Percentiles rank a stretch among this genome's conserved stretches.
Evolutionary conservation across 2,797 vertebrate species (phyloP).

Genomic region (Lepilemur ruficaudatus): DNA sequence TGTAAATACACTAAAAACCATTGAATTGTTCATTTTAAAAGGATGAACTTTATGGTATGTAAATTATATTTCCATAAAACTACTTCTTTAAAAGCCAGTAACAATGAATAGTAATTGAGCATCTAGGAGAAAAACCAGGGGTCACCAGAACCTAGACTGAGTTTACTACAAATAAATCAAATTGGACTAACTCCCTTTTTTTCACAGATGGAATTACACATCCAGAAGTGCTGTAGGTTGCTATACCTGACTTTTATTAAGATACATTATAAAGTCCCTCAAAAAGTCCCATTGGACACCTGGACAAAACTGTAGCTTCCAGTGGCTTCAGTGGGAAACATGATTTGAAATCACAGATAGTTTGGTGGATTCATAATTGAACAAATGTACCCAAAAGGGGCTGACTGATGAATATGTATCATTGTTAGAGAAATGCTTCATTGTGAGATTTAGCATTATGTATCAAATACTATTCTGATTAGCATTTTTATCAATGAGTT

Average conservation of each 20-base stretch:
- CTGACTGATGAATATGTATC: background rate
- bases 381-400: background rate
- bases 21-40: background rate
- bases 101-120: background rate
- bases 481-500: background rate
- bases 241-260: background rate
- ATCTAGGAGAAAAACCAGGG: background rate
- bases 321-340: background rate
- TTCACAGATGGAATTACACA: background rate
- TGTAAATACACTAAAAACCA: background rate
- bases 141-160: background rate
- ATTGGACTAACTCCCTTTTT: background rate
- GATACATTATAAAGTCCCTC: background rate
- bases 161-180: background rate
- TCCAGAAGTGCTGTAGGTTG: background rate
- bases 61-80: background rate
- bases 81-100: background rate
- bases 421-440: background rate
- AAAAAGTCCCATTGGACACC: background rate
- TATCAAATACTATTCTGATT: background rate
- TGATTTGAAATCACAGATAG: background rate
- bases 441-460: background rate
- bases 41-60: background rate
- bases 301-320: background rate
- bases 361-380: constrained; percentile 30